A percentile compares a stretch with the other conserved stretches of the same genome.
phyloP scores from a whole-genome alignment of 2,888 invertebrate species.

The Drepana falcataria region DNA sequence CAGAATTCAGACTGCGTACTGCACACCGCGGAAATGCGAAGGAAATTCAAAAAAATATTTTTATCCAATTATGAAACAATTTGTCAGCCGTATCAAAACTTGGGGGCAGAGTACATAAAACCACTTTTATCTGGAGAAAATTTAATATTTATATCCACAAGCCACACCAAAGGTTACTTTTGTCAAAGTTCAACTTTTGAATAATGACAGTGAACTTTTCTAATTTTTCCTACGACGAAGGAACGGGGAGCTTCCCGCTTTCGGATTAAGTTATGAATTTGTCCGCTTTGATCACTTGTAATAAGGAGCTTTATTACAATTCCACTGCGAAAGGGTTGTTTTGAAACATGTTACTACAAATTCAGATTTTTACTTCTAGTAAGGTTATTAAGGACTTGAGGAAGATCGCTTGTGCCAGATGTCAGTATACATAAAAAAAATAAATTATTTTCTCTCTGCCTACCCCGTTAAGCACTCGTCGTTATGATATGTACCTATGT shows the following conservation, averaged over 20 bases:
- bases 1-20: neutral
- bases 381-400: too few relatives aligned
- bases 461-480: too few relatives aligned
- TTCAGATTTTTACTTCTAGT: too few relatives aligned
- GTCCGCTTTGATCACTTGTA: conserved; percentile 34
- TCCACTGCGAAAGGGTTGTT: conserved; percentile 17
- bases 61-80: neutral
- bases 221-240: conserved; percentile 29
- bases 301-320: conserved; percentile 29
- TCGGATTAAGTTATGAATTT: conserved; percentile 34
- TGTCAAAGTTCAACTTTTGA: conserved; percentile 21
- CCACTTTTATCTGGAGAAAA: neutral
- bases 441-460: too few relatives aligned
- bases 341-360: too few relatives aligned
- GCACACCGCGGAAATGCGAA: too few relatives aligned
- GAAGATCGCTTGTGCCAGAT: too few relatives aligned
- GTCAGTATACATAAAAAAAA: too few relatives aligned
- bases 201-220: conserved; percentile 35
- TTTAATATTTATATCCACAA: conserved; percentile 1
- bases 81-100: neutral
- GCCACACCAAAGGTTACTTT: conserved; percentile 4
- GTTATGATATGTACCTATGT: too few relatives aligned
- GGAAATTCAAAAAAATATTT: too few relatives aligned
- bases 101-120: neutral
- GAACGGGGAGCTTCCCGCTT: conserved; percentile 8